Conservation (phyloP, 2,797 vertebrate species). For the Valencia hispanica region DNA sequence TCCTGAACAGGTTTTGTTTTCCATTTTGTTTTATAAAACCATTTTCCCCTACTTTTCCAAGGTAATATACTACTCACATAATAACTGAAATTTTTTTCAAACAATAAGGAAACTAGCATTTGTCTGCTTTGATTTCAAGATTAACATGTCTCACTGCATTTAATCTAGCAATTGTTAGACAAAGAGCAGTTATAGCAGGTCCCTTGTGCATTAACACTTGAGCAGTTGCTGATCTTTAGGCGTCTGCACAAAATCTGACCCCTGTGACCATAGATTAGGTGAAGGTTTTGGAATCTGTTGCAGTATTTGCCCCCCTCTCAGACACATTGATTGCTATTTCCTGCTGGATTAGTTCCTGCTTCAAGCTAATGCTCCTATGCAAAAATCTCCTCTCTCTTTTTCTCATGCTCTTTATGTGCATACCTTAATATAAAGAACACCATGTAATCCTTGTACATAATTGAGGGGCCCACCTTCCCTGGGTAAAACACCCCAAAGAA, state of each 20-base stretch:
- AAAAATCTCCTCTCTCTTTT: slow-evolving; percentile 47
- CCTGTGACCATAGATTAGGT: slow-evolving; percentile 71
- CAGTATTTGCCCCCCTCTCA: slow-evolving; percentile 69
- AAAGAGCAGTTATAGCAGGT: slow-evolving; percentile 50
- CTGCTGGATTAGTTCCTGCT: slow-evolving; percentile 66
- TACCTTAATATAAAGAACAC: slow-evolving; percentile 77
- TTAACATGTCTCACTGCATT: slow-evolving; percentile 22
- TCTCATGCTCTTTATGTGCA: slow-evolving; percentile 71
- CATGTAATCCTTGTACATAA: slow-evolving; percentile 78
- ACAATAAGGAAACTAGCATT: not conserved
- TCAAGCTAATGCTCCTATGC: slow-evolving; percentile 42
- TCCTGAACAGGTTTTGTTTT: slow-evolving; percentile 10
- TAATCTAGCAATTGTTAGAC: slow-evolving; percentile 15
- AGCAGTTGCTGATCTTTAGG: slow-evolving; percentile 51
- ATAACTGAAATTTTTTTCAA: not conserved
- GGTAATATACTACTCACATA: not conserved
- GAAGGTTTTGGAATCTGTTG: slow-evolving; percentile 63
- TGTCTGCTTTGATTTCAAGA: slow-evolving; percentile 15
- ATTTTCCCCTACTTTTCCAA: not conserved
- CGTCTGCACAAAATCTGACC: slow-evolving; percentile 51
- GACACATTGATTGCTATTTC: slow-evolving; percentile 55
- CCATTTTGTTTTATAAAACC: not conserved
- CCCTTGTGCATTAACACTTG: slow-evolving; percentile 44
- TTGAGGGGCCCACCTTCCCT: slow-evolving; percentile 58
- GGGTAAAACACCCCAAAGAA: slow-evolving; percentile 80